phyloP scores from a whole-genome alignment of 2,888 invertebrate genomes.

The Cephonodes hylas region DNA sequence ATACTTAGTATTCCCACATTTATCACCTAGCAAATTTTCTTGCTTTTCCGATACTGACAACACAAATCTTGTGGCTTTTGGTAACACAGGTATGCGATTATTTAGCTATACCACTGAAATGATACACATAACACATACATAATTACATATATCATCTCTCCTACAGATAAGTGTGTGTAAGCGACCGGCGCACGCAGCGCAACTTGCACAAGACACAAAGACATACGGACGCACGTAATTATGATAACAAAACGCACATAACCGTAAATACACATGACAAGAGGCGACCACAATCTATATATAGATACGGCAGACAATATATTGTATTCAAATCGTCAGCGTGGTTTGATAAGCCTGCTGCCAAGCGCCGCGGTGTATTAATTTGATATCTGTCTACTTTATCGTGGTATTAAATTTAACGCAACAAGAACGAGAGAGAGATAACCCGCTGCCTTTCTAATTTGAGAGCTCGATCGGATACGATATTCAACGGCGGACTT shows the following conservation, averaged over 20 bases:
- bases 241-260: slow-evolving; percentile 1
- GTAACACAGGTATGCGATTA: no score
- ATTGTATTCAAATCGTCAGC: slow-evolving; percentile 5
- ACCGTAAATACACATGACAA: not conserved
- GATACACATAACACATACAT: not conserved
- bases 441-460: slow-evolving; percentile 1
- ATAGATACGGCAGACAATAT: slow-evolving; percentile 1
- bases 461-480: not conserved
- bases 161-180: not conserved
- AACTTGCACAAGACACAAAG: not conserved
- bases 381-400: not conserved
- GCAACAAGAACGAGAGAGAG: not conserved
- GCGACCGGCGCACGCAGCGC: not conserved
- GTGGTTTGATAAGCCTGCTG: not conserved
- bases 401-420: slow-evolving; percentile 3
- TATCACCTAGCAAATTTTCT: no score
- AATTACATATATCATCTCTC: not conserved
- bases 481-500: not conserved
- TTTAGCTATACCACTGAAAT: no score
- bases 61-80: no score
- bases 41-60: no score
- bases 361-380: not conserved
- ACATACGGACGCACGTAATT: slow-evolving; percentile 2
- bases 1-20: no score
- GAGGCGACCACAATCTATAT: not conserved